A percentile compares a stretch with the other conserved stretches of the same genome.
Evolutionary conservation across 2,113 vertebrate genomes (phyloP).

Genomic region (Silurus glanis): DNA sequence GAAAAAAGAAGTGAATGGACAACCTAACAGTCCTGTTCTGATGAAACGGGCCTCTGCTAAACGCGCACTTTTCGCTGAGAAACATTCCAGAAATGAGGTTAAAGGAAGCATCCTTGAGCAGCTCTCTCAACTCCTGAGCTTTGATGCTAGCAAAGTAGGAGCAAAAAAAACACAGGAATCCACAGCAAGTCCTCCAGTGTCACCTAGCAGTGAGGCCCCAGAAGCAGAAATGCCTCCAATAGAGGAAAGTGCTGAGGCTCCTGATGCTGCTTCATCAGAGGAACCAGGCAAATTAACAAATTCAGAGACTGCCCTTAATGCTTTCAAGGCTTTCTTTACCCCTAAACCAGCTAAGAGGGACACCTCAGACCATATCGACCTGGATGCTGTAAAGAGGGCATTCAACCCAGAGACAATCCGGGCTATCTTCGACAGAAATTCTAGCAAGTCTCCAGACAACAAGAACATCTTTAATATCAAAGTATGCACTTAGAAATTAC

Average conservation of each 20-base stretch:
- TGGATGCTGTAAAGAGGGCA: conserved; percentile 82
- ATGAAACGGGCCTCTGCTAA: conserved; percentile 67
- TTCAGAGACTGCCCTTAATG: conserved; percentile 84
- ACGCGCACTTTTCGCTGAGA: conserved; percentile 63
- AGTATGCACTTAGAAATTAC: conserved; percentile 60
- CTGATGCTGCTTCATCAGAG: conserved; percentile 49
- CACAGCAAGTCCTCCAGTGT: conserved; percentile 29
- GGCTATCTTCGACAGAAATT: conserved; percentile 82
- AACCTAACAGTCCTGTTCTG: conserved; percentile 66
- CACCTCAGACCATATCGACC: conserved; percentile 75
- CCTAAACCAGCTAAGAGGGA: conserved; percentile 80
- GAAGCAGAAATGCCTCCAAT: background rate
- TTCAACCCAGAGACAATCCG: conserved; percentile 83
- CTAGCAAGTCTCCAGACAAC: conserved; percentile 64
- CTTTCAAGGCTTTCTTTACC: conserved; percentile 90
- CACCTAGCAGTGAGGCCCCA: conserved; percentile 23
- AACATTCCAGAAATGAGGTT: conserved; percentile 60
- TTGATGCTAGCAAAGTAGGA: conserved; percentile 75
- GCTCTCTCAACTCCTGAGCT: conserved; percentile 82
- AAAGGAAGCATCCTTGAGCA: conserved; percentile 83
- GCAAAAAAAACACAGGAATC: conserved; percentile 51
- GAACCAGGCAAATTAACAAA: conserved; percentile 63
- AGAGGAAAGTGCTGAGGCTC: conserved; percentile 1
- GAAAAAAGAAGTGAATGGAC: conserved; percentile 78
- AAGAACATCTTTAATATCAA: conserved; percentile 56